Conservation (phyloP, 2,888 invertebrate genomes). For the Polyommatus iphigenia region DNA sequence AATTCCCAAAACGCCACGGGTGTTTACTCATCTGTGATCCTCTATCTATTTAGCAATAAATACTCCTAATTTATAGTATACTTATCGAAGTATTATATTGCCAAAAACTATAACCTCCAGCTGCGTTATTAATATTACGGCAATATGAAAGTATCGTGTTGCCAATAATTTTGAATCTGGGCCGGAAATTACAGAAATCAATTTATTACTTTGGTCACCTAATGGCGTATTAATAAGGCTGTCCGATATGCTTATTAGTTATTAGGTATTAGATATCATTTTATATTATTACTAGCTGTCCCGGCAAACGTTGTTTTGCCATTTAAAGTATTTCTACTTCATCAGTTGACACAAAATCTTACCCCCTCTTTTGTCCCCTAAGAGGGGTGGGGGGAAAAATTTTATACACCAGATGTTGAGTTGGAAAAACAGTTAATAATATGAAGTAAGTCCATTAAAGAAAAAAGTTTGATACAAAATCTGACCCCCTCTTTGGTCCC, state of each 20-base stretch:
- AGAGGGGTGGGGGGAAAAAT: too few species aligned
- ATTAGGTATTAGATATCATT: background rate
- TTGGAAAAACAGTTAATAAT: too few species aligned
- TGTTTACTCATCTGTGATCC: background rate
- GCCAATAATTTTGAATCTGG: slow-evolving; percentile 11
- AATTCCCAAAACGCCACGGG: too few species aligned
- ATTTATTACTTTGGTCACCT: slow-evolving; percentile 18
- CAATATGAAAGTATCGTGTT: slow-evolving; percentile 14
- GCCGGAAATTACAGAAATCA: slow-evolving; percentile 7
- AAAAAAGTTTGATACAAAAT: too few species aligned
- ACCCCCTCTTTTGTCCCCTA: too few species aligned
- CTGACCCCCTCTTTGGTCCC: too few species aligned
- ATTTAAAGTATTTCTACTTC: too few species aligned
- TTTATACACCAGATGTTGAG: too few species aligned
- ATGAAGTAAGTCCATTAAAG: too few species aligned
- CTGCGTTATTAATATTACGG: background rate
- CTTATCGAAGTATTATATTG: background rate
- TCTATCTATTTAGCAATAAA: too few species aligned
- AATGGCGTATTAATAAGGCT: background rate
- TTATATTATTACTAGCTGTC: background rate
- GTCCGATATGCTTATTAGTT: background rate
- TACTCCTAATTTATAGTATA: background rate
- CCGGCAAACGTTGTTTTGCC: too few species aligned
- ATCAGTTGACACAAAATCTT: too few species aligned
- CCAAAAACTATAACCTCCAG: background rate